Evolutionary conservation across 2,888 invertebrate species (phyloP), one percentile per base, ranked within the genome.

Genomic region (Tetramorium bicarinatum): DNA sequence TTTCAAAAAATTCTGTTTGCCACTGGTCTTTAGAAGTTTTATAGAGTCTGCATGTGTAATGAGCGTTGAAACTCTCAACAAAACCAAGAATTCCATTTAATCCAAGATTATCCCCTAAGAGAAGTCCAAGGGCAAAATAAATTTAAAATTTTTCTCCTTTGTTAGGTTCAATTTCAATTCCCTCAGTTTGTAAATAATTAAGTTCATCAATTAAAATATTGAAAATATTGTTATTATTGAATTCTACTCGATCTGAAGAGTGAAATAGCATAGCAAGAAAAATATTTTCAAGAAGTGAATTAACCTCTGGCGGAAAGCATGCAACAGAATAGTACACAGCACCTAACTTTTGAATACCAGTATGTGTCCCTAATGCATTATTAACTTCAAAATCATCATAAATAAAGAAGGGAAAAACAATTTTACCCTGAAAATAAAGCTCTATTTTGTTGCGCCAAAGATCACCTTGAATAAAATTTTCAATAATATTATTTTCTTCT

Each of bases 101-200:
- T 7, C 84, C 87, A 49, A 87, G 85, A 82, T 90, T 89, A 79
- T 91, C 90, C 2, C 86, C 89, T 49, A 85, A n/a, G 69, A 90
- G 62, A 38, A 85, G 62, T 1, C 85, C 82, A 44, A 88, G 64
- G 8, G 84, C 74, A 75, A 91, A 91, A 79, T 82, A 86, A 18
- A 85, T 75, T 77, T 54, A 82, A 11, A 49, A 11, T 62, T 74
- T 56, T 59, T 67, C 56, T 49, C 64, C 61, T 69, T 59, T 74
- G 13, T 54, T 49, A 18, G 83, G 54, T 13, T 77, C 61, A 21
- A 86, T 62, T 71, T 69, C 13, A n/a, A 76, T 64, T 15, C 85
- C 85, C 25, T 82, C 72, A 8, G 11, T 76, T 81, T 86, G 80
- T 54, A 84, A 47, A 47, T 79, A 71, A 72, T 80, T 82, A 15